Conservation (phyloP, 2,797 vertebrate species). For the Sciaenops ocellatus region DNA sequence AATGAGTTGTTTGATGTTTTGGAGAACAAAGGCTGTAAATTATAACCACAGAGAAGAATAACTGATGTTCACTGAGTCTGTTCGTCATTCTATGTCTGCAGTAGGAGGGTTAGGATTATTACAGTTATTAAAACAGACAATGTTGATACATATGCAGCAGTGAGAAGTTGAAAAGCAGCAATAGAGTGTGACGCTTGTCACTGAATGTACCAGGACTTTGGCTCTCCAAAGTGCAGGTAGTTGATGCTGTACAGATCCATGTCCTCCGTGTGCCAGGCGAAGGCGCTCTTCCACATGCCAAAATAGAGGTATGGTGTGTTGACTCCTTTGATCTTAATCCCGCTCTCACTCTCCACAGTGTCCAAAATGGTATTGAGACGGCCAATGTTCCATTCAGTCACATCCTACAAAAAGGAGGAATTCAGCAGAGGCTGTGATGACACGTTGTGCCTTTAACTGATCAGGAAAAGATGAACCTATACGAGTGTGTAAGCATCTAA, state of each 20-base stretch:
- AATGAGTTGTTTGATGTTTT: background rate
- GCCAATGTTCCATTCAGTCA: constrained; percentile 95
- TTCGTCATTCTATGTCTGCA: background rate
- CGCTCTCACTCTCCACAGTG: constrained; percentile 93
- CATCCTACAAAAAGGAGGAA: constrained; percentile 81
- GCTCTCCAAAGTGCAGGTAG: constrained; percentile 97
- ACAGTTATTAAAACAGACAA: background rate
- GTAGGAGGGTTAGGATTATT: background rate
- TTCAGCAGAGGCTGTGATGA: constrained; percentile 4
- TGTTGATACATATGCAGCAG: background rate
- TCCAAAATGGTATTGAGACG: constrained; percentile 94
- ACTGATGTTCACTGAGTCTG: background rate
- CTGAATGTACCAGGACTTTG: constrained; percentile 93
- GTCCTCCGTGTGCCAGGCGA: constrained; percentile 99
- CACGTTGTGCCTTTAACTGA: background rate
- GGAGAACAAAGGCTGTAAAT: background rate
- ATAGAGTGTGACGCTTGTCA: background rate
- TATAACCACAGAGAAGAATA: background rate
- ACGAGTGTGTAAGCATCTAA: too few relatives aligned
- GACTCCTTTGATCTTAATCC: constrained; percentile 95
- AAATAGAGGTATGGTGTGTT: constrained; percentile 97
- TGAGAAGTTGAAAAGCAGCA: background rate
- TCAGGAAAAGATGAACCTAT: background rate
- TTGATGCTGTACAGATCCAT: constrained; percentile 99
- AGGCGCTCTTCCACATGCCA: constrained; percentile 99